A percentile compares a stretch with the other conserved stretches of the same genome.
phyloP scores from a whole-genome alignment of 2,113 vertebrate species.

The Pitta sordida region DNA sequence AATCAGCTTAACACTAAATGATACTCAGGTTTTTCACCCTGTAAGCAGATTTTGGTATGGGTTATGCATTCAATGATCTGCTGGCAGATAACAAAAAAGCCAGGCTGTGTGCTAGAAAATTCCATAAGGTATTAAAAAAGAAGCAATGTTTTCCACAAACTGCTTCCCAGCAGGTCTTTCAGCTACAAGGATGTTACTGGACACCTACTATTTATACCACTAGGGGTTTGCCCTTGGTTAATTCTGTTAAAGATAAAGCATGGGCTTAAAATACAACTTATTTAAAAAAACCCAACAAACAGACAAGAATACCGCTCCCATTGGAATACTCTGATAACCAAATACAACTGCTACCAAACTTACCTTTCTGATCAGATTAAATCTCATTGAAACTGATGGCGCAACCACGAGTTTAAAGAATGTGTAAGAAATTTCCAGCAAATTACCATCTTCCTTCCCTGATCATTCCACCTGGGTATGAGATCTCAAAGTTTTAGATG shows the following conservation, averaged over 20 bases:
- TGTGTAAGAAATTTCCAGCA: background rate
- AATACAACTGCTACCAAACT: background rate
- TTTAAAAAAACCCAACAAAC: background rate
- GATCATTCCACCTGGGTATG: background rate
- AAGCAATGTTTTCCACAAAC: background rate
- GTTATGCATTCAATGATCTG: background rate
- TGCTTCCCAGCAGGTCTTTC: background rate
- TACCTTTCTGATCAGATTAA: background rate
- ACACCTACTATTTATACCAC: background rate
- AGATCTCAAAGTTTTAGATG: background rate
- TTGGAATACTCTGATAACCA: background rate
- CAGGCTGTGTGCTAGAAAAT: conserved; percentile 13
- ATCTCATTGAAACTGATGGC: background rate
- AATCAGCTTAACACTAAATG: background rate
- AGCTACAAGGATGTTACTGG: background rate
- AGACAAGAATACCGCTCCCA: background rate
- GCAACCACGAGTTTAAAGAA: background rate
- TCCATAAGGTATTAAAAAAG: conserved; percentile 5
- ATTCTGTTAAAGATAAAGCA: background rate
- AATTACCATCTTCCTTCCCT: background rate
- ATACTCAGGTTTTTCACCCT: conserved; percentile 1
- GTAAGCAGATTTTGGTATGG: conserved; percentile 7
- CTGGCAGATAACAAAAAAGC: conserved; percentile 16
- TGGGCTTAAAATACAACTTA: background rate
- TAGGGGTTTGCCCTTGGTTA: background rate